Conservation (phyloP, 2,797 vertebrate genomes). For the Lithobates pipiens region DNA sequence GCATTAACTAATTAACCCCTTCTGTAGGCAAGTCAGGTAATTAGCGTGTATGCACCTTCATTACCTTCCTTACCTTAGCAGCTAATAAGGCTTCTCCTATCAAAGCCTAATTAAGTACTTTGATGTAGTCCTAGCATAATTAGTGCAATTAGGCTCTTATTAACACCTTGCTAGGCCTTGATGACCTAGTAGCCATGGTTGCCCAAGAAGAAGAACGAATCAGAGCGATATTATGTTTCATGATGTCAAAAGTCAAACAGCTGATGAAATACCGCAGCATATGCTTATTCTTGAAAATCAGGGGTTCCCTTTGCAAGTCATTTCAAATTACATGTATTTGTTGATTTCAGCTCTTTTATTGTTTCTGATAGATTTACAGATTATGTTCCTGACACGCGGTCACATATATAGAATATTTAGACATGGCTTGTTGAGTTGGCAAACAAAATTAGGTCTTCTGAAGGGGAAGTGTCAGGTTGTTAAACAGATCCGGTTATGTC, state of each 20-base stretch:
- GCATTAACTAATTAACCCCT: conserved; percentile 46
- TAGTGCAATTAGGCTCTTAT: conserved; percentile 31
- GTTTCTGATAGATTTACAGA: background rate
- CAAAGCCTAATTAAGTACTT: conserved; percentile 35
- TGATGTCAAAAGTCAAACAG: background rate
- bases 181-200: conserved; percentile 42
- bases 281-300: background rate
- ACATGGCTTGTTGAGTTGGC: background rate
- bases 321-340: background rate
- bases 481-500: background rate
- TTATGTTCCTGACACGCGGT: background rate
- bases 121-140: conserved; percentile 13
- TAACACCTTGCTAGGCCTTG: conserved; percentile 24
- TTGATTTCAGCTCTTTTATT: background rate
- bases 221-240: background rate
- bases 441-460: background rate
- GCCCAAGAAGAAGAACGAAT: background rate
- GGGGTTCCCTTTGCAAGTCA: background rate
- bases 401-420: background rate
- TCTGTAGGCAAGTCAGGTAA: conserved; percentile 11
- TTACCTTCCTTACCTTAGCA: conserved; percentile 35
- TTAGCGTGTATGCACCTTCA: background rate
- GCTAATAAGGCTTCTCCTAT: conserved; percentile 27
- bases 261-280: conserved; percentile 7
- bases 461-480: background rate